These are phyloP conservation scores for Iguana delicatissima DNA, from an alignment of 2,797 vertebrate species.

Conservation along the genomic window DNA sequence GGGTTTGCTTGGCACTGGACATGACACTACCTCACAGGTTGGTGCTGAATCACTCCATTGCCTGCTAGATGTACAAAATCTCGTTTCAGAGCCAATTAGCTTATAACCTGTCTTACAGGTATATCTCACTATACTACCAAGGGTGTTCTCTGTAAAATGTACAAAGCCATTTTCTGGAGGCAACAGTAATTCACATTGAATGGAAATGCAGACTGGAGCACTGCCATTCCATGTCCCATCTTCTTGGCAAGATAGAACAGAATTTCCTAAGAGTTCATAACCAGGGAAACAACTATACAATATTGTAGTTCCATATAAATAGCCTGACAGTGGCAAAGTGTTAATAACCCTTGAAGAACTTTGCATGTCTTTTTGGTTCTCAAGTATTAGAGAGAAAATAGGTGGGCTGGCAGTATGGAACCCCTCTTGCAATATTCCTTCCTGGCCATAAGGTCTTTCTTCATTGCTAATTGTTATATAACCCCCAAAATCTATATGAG, in stretches of 20 bases:
- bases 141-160: constrained; percentile 85
- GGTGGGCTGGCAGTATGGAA: constrained; percentile 59
- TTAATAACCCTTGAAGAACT: constrained; percentile 55
- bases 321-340: constrained; percentile 81
- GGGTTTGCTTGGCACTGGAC: constrained; percentile 82
- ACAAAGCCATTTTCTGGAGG: constrained; percentile 87
- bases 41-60: constrained; percentile 89
- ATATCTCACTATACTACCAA: constrained; percentile 85
- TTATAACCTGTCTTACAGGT: constrained; percentile 88
- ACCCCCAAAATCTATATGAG: constrained; percentile 96
- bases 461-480: constrained; percentile 81
- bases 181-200: constrained; percentile 86
- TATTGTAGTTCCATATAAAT: constrained; percentile 87
- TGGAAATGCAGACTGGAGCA: constrained; percentile 87
- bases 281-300: constrained; percentile 89
- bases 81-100: constrained; percentile 85
- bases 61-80: constrained; percentile 86
- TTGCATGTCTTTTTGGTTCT: constrained; percentile 52
- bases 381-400: constrained; percentile 26
- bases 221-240: constrained; percentile 95
- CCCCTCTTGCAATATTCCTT: constrained; percentile 25
- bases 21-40: constrained; percentile 82
- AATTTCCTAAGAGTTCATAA: constrained; percentile 86
- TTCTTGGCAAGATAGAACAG: constrained; percentile 88
- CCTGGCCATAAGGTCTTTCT: constrained; percentile 66